Percentiles rank a stretch among this genome's conserved stretches.
phyloP scores from a whole-genome alignment of 2,797 vertebrate genomes.

The Smutsia gigantea region DNA sequence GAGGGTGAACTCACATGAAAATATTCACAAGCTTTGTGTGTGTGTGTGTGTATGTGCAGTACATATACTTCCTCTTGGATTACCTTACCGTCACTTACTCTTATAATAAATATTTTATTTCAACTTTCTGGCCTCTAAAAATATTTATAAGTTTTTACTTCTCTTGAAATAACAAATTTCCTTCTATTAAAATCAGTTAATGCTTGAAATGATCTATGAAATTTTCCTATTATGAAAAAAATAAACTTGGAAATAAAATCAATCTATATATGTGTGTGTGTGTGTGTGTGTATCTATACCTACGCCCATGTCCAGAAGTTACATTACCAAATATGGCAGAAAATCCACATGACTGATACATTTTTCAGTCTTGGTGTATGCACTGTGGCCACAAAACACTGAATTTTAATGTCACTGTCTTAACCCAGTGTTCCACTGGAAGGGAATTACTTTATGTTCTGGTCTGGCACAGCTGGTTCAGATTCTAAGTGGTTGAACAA shows the following conservation, averaged over 20 bases:
- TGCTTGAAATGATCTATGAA: not conserved
- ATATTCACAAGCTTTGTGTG: not conserved
- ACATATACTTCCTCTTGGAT: not conserved
- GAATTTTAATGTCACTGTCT: constrained; percentile 11
- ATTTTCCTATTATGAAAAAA: constrained; percentile 18
- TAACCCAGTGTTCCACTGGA: not conserved
- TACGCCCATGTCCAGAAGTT: not conserved
- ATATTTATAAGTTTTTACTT: not conserved
- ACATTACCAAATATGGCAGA: not conserved
- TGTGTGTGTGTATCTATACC: not conserved
- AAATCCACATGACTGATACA: not conserved
- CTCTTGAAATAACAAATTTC: not conserved
- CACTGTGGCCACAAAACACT: not conserved
- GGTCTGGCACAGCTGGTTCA: not conserved
- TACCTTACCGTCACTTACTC: not conserved
- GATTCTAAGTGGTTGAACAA: not conserved
- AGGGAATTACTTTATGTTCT: constrained; percentile 31
- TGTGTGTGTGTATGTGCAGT: not conserved
- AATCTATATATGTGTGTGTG: not conserved
- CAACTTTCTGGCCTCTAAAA: not conserved
- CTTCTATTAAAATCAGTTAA: constrained; percentile 34
- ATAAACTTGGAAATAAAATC: not conserved
- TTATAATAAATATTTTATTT: not conserved
- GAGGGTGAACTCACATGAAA: not conserved
- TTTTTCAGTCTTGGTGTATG: not conserved